Base-by-base conservation (phyloP, 2,113 vertebrate species). In the Paramormyrops kingsleyae region DNA sequence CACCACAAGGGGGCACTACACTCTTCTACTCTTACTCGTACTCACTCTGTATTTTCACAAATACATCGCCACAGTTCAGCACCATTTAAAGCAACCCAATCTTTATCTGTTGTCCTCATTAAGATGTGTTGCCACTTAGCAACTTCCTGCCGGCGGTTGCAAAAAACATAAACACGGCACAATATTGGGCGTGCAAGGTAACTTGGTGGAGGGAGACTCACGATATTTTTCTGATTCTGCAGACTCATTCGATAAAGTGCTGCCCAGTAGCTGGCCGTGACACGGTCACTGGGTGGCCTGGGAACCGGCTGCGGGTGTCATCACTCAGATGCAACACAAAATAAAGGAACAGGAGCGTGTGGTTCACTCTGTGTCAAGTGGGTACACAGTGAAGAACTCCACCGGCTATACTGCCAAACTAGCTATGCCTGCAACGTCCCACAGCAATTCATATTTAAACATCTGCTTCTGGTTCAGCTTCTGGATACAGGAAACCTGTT, bases 361-460 rank as follows among this genome's bases (percentile, higher is more conserved):
- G 52, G 86, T 87, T 66, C 89, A 89, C 52, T 53, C 80, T 88
- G 66, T 46, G 80, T 74, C 17, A 90, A 88, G 52, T 90, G 89
- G 89, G 53, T 87, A 39, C 83, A 88, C 4, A 12, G 89, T 87
- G 88, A 52, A 89, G 88, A 89, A 77, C 91, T 44, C 12, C 27
- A 15, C 44, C 6, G 21, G 24, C 21, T 46, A 84, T 44, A 92
- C 91, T 91, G 90, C 88, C 83, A 46, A 87, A 91, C 91, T 91
- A 56, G 83, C 90, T 87, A 80, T 83, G 10, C 15, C 74, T 80
- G 74, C 27, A 39, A 39, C 31, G 8, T 39, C 35, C 70, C 70
- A 39, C 31, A 39, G 15, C 12, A 6, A 17, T 77, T 39, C 35
- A 77, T 77, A 39, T 39, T 77, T n/a, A n/a, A n/a, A n/a, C n/a